Base-by-base conservation (phyloP, 1,140 invertebrate genomes). In the Schlechtendalia chinensis region DNA sequence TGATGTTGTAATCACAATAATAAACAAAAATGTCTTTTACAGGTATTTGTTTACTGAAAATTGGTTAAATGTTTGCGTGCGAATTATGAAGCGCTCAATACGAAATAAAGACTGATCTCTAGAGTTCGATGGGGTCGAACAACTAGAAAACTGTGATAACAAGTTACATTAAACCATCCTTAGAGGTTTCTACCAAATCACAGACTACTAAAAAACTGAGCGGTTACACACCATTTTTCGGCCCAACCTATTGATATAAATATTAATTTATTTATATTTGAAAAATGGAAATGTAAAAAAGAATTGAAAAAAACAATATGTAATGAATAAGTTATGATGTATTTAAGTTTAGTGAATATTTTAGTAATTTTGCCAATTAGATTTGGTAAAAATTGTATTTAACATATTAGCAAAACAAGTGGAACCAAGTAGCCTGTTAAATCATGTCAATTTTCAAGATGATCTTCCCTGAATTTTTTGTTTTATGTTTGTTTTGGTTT, bases 111-210 rank as follows among this genome's bases (percentile, higher is more conserved):
- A 79, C 75, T 79, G 75, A 79, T 61, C 58, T 79, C 75, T 79
- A 79, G 75, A 79, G 75, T 79, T 79, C 58, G 56, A 79, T n/a
- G n/a, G 32, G 54, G 22, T 79, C 12, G 56, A 79, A 79, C 75
- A 79, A 61, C 75, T 79, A 79, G 75, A 79, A 63, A 79, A 79
- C 16, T 79, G 75, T 79, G 75, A 79, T 79, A 79, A 59, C 39
- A 17, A 50, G 32, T 63, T 50, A 77, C 19, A 77, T 45, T 12
- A 77, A 45, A 63, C 22, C 22, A 59, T 39, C 19, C 5, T 27
- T 29, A 61, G 3, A 17, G 14, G 50, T 27, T 47, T 47, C 5
- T 17, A 16, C 58, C 14, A 63, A 61, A 79, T 61, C 75, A 79
- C 54, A 79, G 29, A 47, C 32, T 11, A 72, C 24, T 54, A 54